A percentile compares a stretch with the other conserved stretches of the same genome.
phyloP scores from a whole-genome alignment of 2,113 vertebrate genomes.

The Drymodes brunneopygia region DNA sequence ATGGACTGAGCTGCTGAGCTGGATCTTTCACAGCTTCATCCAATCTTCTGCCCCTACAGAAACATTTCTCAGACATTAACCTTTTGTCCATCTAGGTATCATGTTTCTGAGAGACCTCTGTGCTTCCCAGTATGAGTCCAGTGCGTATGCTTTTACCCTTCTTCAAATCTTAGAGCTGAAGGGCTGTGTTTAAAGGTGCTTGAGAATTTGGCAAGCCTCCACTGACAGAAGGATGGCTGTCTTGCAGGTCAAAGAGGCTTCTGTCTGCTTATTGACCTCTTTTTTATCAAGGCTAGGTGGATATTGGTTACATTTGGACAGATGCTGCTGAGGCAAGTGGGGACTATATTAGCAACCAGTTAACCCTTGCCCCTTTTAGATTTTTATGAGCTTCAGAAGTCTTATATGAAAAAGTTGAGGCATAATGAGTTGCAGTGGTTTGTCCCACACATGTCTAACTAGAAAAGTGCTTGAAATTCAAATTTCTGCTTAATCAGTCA shows the following conservation, averaged over 20 bases:
- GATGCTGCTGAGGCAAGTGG: neutral
- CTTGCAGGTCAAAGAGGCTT: neutral
- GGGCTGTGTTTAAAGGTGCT: neutral
- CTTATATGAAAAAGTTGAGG: neutral
- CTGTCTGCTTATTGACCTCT: neutral
- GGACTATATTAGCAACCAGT: neutral
- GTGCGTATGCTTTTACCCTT: neutral
- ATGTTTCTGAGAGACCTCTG: neutral
- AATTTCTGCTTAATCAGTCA: neutral
- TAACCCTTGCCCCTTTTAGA: neutral
- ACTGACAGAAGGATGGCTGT: neutral
- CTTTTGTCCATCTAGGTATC: neutral
- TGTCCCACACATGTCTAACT: neutral
- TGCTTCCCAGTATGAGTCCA: neutral
- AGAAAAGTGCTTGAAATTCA: neutral
- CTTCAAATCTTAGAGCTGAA: neutral
- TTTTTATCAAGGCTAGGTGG: neutral
- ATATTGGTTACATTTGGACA: neutral
- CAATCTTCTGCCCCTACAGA: neutral
- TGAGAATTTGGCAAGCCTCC: neutral
- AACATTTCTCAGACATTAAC: neutral
- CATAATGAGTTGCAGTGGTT: neutral
- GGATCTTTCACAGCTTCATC: constrained; percentile 46
- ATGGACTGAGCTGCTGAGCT: constrained; percentile 50
- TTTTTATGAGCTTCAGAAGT: neutral